These are phyloP conservation scores for Corynorhinus townsendii DNA, from an alignment of 2,113 vertebrate genomes.

Conservation along the genomic window DNA sequence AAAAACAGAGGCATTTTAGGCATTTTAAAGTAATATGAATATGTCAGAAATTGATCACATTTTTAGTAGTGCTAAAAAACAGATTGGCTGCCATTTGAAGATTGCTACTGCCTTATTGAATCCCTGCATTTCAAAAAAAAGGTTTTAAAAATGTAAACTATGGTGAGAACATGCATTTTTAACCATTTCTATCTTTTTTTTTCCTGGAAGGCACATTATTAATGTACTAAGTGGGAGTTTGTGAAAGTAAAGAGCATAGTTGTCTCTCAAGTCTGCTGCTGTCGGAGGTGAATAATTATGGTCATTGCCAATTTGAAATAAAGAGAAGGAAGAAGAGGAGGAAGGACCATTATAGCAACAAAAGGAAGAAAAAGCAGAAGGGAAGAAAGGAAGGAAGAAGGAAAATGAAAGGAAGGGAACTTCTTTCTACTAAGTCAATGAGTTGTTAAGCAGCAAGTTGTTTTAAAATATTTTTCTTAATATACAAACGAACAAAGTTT, in stretches of 20 bases:
- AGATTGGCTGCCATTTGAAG: not conserved
- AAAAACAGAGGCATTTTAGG: not conserved
- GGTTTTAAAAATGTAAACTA: not conserved
- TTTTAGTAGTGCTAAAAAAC: not conserved
- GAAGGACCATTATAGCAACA: not conserved
- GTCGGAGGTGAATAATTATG: too few species aligned
- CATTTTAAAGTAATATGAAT: not conserved
- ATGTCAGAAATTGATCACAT: not conserved
- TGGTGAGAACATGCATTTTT: not conserved
- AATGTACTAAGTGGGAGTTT: not conserved
- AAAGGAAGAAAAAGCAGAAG: too few species aligned
- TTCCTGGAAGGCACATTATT: not conserved
- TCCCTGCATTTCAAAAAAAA: not conserved
- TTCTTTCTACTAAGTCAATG: not conserved
- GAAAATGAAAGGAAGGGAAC: not conserved
- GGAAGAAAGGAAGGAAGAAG: too few species aligned
- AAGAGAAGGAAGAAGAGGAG: too few species aligned
- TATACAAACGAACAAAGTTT: not conserved
- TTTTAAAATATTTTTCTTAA: not conserved
- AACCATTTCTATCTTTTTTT: not conserved
- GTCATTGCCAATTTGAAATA: not conserved
- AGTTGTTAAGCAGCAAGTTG: not conserved
- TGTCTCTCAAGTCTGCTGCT: not conserved
- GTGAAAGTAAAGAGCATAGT: not conserved
- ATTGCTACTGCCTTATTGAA: not conserved